Conservation (phyloP, 2,888 invertebrate genomes). For the Alviniconcha strummeri region DNA sequence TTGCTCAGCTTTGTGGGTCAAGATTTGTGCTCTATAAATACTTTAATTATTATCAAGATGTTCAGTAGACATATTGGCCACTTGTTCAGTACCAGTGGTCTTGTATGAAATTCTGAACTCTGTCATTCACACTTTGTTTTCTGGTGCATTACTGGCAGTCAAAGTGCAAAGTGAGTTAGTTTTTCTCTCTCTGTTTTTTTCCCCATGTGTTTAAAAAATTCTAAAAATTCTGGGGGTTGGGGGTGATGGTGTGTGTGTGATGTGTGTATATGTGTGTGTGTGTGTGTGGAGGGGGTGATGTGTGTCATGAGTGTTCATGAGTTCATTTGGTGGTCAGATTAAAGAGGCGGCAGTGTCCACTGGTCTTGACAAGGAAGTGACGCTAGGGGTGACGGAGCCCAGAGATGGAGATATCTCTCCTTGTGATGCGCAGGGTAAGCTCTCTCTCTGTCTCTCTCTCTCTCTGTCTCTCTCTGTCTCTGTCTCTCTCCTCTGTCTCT, state of each 20-base stretch:
- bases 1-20: too few relatives aligned
- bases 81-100: too few relatives aligned
- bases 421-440: slow-evolving; percentile 7
- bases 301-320: too few relatives aligned
- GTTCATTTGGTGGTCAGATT: slow-evolving; percentile 50
- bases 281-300: neutral
- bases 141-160: too few relatives aligned
- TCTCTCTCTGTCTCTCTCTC: slow-evolving; percentile 16
- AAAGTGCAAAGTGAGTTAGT: too few relatives aligned
- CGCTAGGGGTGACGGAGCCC: slow-evolving; percentile 17
- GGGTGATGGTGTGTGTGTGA: neutral
- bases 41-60: too few relatives aligned
- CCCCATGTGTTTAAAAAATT: neutral
- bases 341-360: slow-evolving; percentile 64
- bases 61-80: too few relatives aligned
- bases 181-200: too few relatives aligned
- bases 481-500: neutral
- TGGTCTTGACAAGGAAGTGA: slow-evolving; percentile 55
- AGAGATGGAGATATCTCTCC: slow-evolving; percentile 11
- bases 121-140: too few relatives aligned
- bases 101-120: too few relatives aligned
- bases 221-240: neutral
- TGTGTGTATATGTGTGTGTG: neutral
- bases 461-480: slow-evolving; percentile 22
- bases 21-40: too few relatives aligned